phyloP scores from a whole-genome alignment of 2,888 invertebrate genomes.

The Pyrrhosoma nymphula region DNA sequence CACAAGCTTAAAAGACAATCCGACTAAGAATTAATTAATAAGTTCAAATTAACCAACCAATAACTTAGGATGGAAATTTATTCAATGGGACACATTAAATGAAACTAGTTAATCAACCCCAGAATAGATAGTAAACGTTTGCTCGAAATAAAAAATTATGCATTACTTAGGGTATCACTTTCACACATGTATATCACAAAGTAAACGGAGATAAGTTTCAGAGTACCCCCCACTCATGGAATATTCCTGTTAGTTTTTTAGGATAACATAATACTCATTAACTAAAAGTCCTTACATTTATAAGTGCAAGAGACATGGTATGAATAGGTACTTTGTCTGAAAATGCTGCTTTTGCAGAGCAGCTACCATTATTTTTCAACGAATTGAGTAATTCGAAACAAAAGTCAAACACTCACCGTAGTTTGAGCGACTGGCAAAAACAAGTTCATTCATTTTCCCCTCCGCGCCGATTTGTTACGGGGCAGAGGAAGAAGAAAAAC shows the following conservation, averaged over 20 bases:
- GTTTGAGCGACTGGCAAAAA: not conserved
- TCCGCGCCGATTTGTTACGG: not conserved
- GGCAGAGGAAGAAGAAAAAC: not conserved
- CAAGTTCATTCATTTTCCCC: not conserved
- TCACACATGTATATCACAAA: not conserved
- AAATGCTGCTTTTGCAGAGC: not conserved
- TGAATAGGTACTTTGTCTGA: not conserved
- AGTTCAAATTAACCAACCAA: too few species aligned
- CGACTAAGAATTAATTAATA: too few species aligned
- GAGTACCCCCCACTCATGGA: too few species aligned
- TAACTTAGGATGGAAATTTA: too few species aligned
- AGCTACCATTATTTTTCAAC: not conserved
- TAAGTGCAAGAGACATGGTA: not conserved
- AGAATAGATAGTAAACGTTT: too few species aligned
- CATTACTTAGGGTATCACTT: not conserved
- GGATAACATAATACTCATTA: not conserved
- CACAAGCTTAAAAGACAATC: too few species aligned
- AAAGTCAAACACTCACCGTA: not conserved
- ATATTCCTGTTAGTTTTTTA: not conserved
- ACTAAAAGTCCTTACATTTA: not conserved
- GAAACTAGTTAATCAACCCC: too few species aligned
- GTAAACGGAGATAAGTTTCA: too few species aligned
- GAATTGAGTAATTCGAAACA: not conserved
- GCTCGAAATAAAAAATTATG: not conserved
- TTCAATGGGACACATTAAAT: too few species aligned